Evolutionary conservation across 2,113 vertebrate species (phyloP).

Genomic region (Oenanthe oenanthe): DNA sequence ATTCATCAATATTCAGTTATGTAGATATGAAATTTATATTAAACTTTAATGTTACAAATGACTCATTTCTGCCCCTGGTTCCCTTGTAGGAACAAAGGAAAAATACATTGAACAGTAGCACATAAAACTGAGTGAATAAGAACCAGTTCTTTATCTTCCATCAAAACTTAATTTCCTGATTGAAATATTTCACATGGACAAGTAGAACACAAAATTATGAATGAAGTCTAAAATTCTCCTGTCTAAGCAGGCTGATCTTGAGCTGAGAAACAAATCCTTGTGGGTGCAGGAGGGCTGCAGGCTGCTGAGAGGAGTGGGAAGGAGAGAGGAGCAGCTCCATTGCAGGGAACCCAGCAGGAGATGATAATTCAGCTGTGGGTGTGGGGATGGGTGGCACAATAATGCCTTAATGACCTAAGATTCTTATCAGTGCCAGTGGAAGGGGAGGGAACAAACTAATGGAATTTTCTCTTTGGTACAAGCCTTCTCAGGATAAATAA

Average conservation of each 20-base stretch:
- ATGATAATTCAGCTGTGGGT: not conserved
- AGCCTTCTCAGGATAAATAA: not conserved
- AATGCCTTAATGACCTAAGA: not conserved
- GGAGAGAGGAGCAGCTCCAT: not conserved
- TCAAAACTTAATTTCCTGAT: not conserved
- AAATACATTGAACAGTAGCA: not conserved
- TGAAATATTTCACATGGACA: not conserved
- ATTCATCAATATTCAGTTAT: not conserved
- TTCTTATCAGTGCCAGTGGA: too few relatives aligned
- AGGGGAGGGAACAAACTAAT: not conserved
- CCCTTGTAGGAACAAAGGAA: not conserved
- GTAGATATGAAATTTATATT: not conserved
- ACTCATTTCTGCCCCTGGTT: not conserved
- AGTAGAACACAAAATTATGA: not conserved
- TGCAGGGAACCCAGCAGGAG: not conserved
- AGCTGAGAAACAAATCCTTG: not conserved
- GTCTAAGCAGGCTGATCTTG: not conserved
- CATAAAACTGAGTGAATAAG: not conserved
- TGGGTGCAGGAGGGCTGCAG: not conserved
- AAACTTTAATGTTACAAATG: not conserved
- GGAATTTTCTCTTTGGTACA: not conserved
- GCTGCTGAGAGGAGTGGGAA: not conserved
- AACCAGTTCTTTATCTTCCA: not conserved
- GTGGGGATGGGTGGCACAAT: not conserved
- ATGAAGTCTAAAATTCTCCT: not conserved